A percentile compares a stretch with the other conserved stretches of the same genome.
Conservation (phyloP, 1,140 invertebrate species). For the Muscidifurax raptorellus region DNA sequence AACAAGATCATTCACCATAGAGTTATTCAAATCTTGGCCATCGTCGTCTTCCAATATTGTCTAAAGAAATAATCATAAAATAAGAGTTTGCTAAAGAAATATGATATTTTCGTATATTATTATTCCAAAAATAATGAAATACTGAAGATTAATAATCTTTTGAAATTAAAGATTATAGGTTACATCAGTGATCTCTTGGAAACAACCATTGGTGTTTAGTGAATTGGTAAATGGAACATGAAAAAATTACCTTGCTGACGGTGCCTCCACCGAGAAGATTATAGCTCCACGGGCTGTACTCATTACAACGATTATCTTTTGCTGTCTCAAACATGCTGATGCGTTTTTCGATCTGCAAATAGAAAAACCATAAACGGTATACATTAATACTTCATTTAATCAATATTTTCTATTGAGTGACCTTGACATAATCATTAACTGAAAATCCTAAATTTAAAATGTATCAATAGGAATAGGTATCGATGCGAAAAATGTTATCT, state of each 20-base stretch:
- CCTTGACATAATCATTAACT: neutral
- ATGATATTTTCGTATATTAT: neutral
- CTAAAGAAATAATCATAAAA: constrained; percentile 10
- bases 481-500: neutral
- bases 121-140: no score
- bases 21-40: constrained; percentile 75
- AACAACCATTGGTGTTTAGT: no score
- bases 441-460: neutral
- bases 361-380: neutral
- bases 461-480: neutral
- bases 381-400: neutral
- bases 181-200: no score
- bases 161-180: no score
- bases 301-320: constrained; percentile 63
- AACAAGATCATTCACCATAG: constrained; percentile 81
- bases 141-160: no score
- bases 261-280: constrained; percentile 65
- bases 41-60: constrained; percentile 75
- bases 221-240: neutral
- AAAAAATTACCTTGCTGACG: constrained; percentile 63
- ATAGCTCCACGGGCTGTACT: constrained; percentile 70
- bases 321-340: constrained; percentile 69
- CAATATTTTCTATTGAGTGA: constrained; percentile 2
- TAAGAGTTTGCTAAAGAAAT: neutral
- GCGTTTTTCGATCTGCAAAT: constrained; percentile 64